phyloP scores from a whole-genome alignment of 2,113 vertebrate species.

The Meriones unguiculatus region DNA sequence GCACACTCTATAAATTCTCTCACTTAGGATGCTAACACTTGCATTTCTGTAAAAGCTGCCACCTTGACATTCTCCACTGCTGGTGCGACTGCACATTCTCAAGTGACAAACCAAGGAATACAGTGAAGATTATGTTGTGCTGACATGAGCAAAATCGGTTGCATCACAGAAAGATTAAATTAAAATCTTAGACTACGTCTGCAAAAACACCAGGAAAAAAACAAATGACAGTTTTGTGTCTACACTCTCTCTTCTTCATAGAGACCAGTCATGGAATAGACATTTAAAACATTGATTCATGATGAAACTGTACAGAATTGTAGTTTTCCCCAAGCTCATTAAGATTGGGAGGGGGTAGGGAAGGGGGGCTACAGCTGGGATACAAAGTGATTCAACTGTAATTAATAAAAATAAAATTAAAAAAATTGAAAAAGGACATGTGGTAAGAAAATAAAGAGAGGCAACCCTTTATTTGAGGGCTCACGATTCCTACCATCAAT shows the following conservation, averaged over 20 bases:
- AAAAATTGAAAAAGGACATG: too few species aligned
- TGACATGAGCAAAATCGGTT: constrained; percentile 68
- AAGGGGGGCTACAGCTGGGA: too few species aligned
- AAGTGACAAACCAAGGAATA: constrained; percentile 71
- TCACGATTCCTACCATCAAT: background rate
- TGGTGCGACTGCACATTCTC: constrained; percentile 69
- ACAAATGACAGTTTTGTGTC: background rate
- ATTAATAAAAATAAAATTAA: too few species aligned
- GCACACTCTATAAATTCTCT: constrained; percentile 55
- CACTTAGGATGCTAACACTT: constrained; percentile 71
- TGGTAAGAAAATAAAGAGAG: background rate
- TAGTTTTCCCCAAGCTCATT: background rate
- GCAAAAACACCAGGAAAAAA: background rate
- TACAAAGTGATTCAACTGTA: too few species aligned
- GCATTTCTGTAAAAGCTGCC: constrained; percentile 70
- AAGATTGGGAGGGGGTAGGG: too few species aligned
- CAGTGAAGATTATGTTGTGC: constrained; percentile 56
- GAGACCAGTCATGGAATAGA: background rate
- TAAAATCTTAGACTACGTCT: background rate
- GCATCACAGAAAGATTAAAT: constrained; percentile 25
- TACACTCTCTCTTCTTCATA: background rate
- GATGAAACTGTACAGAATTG: background rate
- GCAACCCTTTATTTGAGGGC: background rate
- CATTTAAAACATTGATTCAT: constrained; percentile 18
- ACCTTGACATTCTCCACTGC: constrained; percentile 73